Evolutionary conservation across 2,797 vertebrate genomes (phyloP).

Genomic region (Neoniphon sammara): DNA sequence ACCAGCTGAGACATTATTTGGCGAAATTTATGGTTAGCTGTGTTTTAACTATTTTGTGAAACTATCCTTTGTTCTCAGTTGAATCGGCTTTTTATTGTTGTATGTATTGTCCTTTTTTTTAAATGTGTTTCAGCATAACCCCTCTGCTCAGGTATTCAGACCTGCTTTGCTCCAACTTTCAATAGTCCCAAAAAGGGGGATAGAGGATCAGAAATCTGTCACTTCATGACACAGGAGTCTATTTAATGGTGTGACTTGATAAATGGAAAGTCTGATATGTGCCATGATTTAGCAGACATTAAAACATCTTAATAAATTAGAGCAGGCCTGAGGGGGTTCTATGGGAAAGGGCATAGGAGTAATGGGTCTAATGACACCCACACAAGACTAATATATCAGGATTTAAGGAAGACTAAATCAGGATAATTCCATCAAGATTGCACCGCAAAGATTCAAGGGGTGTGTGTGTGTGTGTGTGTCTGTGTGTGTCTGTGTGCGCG

Average conservation of each 20-base stretch:
- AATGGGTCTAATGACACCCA: constrained; percentile 74
- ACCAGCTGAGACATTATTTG: constrained; percentile 73
- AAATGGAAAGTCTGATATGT: constrained; percentile 73
- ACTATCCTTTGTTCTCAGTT: constrained; percentile 70
- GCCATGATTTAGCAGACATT: constrained; percentile 78
- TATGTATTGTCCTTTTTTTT: constrained; percentile 65
- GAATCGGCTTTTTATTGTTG: constrained; percentile 61
- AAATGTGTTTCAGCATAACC: constrained; percentile 52
- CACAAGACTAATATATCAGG: constrained; percentile 74
- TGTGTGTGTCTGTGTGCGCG: constrained; percentile 22
- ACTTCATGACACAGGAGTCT: constrained; percentile 62
- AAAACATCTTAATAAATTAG: constrained; percentile 80
- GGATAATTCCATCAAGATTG: constrained; percentile 68
- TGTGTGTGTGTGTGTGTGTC: constrained; percentile 9
- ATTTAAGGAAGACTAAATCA: constrained; percentile 74
- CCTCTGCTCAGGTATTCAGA: constrained; percentile 70
- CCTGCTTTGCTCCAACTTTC: constrained; percentile 61
- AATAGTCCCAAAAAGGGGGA: constrained; percentile 40
- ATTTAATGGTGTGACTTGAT: constrained; percentile 70
- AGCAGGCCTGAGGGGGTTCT: constrained; percentile 68
- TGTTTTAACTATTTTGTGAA: constrained; percentile 65
- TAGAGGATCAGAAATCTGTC: constrained; percentile 62
- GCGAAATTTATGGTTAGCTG: constrained; percentile 69
- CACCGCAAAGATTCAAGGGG: constrained; percentile 40
- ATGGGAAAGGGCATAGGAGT: constrained; percentile 71